Conservation (phyloP, 2,797 vertebrate species). For the Danio albolineatus region DNA sequence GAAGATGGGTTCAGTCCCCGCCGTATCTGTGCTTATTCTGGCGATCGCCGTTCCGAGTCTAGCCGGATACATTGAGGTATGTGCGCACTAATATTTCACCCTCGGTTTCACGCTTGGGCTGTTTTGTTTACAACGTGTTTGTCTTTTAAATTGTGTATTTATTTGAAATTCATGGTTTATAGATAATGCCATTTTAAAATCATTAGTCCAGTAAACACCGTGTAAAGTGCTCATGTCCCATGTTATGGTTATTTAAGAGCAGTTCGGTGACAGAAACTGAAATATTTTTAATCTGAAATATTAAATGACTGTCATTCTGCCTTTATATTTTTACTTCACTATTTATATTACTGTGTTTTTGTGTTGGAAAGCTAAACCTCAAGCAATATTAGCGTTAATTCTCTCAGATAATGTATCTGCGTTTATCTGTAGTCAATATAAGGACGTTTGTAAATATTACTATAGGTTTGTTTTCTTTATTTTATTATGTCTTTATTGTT, state of each 20-base stretch:
- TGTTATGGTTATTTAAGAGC: neutral
- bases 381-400: neutral
- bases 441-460: neutral
- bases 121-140: neutral
- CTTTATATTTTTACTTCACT: neutral
- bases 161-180: neutral
- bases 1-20: slow-evolving; percentile 78
- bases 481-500: too few species aligned
- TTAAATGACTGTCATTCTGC: neutral
- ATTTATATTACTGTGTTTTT: neutral
- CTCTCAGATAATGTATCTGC: neutral
- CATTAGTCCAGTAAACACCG: neutral
- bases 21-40: slow-evolving; percentile 79
- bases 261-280: neutral
- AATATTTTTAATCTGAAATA: neutral
- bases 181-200: neutral
- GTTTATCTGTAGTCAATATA: neutral
- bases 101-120: neutral
- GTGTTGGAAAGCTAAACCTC: neutral
- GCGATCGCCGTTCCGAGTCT: slow-evolving; percentile 83
- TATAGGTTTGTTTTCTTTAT: too few species aligned
- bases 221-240: neutral
- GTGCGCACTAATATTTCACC: slow-evolving; percentile 43
- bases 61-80: slow-evolving; percentile 92
- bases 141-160: neutral